Evolutionary conservation across 2,797 vertebrate genomes (phyloP).

Genomic region (Botia almorhae): DNA sequence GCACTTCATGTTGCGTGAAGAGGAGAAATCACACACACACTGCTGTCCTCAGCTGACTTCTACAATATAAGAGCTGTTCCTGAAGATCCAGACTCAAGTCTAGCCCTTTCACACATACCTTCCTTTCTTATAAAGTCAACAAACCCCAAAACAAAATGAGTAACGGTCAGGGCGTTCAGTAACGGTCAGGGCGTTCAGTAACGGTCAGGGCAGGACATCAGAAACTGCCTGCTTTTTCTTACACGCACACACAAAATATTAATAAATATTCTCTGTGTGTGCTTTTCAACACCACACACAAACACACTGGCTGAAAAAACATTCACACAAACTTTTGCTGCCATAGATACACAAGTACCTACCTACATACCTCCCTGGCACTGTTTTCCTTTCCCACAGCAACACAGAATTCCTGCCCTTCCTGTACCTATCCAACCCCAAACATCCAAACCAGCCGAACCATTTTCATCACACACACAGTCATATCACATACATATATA

Average conservation of each 20-base stretch:
- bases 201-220: neutral
- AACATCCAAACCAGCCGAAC: slow-evolving; percentile 51
- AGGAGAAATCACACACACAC: slow-evolving; percentile 29
- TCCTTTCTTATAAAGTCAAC: neutral
- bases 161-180: too few species aligned
- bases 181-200: too few species aligned
- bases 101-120: too few species aligned
- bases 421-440: slow-evolving; percentile 57
- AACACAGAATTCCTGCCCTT: slow-evolving; percentile 51
- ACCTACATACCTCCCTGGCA: slow-evolving; percentile 28
- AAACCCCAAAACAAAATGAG: neutral
- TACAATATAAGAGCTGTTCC: slow-evolving; percentile 1
- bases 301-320: neutral
- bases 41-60: slow-evolving; percentile 37
- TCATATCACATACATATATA: slow-evolving; percentile 13
- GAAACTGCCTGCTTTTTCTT: neutral
- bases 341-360: slow-evolving; percentile 12
- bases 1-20: neutral
- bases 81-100: too few species aligned
- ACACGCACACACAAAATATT: slow-evolving; percentile 16
- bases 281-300: neutral
- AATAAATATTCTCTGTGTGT: slow-evolving; percentile 7
- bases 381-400: slow-evolving; percentile 53
- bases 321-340: slow-evolving; percentile 22
- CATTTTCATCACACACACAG: slow-evolving; percentile 6